phyloP scores from a whole-genome alignment of 1,140 invertebrate genomes.

The Agrilus planipennis region DNA sequence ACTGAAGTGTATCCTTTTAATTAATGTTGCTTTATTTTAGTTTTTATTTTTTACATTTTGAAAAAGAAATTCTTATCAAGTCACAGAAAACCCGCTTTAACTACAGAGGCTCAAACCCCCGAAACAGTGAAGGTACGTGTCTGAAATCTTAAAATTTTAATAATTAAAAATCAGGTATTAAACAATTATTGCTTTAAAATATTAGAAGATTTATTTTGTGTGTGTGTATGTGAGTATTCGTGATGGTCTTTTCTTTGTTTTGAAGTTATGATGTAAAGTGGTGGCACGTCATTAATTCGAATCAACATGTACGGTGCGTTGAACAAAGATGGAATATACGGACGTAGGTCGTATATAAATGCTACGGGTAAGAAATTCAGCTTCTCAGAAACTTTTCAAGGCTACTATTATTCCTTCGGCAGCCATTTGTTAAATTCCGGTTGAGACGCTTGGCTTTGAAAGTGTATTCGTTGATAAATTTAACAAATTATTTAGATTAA shows the following conservation, averaged over 20 bases:
- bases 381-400: slow-evolving; percentile 32
- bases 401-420: slow-evolving; percentile 29
- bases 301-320: background rate
- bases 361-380: slow-evolving; percentile 29
- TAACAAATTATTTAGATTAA: too few relatives aligned
- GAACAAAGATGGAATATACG: slow-evolving; percentile 8
- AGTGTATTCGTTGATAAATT: slow-evolving; percentile 2
- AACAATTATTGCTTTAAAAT: too few relatives aligned
- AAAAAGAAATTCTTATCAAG: background rate
- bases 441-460: slow-evolving; percentile 11
- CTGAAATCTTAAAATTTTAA: too few relatives aligned
- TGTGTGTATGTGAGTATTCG: too few relatives aligned
- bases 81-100: too few relatives aligned
- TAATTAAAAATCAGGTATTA: too few relatives aligned
- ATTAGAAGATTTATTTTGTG: too few relatives aligned
- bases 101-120: too few relatives aligned
- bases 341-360: slow-evolving; percentile 10
- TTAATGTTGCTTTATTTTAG: background rate
- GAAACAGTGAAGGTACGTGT: too few relatives aligned
- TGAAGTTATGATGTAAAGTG: slow-evolving; percentile 6
- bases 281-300: slow-evolving; percentile 1
- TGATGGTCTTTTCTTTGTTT: too few relatives aligned
- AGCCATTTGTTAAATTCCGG: slow-evolving; percentile 32
- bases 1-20: background rate
- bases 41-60: background rate